A percentile compares a stretch with the other conserved stretches of the same genome.
Conservation (phyloP, 2,113 vertebrate genomes). For the Ia io region DNA sequence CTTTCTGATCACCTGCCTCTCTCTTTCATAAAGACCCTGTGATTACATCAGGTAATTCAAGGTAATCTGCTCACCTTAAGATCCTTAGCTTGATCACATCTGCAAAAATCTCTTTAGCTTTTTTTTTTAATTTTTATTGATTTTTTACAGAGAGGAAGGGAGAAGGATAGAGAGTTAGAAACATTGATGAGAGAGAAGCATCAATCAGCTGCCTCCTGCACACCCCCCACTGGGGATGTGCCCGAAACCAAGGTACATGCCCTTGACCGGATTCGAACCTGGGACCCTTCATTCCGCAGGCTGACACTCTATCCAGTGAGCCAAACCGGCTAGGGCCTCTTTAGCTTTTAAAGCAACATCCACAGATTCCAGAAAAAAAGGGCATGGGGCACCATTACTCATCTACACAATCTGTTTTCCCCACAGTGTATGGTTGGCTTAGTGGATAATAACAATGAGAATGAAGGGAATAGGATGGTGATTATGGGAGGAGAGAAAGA, state of each 20-base stretch:
- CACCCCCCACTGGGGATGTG: too few species aligned
- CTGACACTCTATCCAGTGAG: too few species aligned
- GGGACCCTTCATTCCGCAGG: too few species aligned
- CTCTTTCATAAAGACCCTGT: background rate
- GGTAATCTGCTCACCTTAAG: background rate
- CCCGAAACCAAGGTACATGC: too few species aligned
- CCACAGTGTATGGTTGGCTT: background rate
- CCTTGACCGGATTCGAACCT: too few species aligned
- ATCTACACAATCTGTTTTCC: background rate
- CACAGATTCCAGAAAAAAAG: conserved; percentile 23
- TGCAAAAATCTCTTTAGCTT: conserved; percentile 2
- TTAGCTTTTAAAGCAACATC: background rate
- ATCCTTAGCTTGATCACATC: conserved; percentile 25
- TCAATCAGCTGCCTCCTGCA: too few species aligned
- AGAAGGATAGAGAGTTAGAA: too few species aligned
- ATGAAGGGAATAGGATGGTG: background rate
- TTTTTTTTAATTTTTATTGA: background rate
- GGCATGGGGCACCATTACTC: conserved; percentile 9
- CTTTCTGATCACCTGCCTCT: background rate
- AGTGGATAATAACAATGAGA: background rate
- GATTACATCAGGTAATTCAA: background rate
- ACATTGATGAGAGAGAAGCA: too few species aligned
- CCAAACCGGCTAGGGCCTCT: background rate
- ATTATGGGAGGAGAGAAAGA: background rate
- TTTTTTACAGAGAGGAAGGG: too few species aligned